Evolutionary conservation across 2,797 vertebrate species (phyloP), one percentile per base, ranked within the genome.

Genomic region (Tamandua tetradactyla): DNA sequence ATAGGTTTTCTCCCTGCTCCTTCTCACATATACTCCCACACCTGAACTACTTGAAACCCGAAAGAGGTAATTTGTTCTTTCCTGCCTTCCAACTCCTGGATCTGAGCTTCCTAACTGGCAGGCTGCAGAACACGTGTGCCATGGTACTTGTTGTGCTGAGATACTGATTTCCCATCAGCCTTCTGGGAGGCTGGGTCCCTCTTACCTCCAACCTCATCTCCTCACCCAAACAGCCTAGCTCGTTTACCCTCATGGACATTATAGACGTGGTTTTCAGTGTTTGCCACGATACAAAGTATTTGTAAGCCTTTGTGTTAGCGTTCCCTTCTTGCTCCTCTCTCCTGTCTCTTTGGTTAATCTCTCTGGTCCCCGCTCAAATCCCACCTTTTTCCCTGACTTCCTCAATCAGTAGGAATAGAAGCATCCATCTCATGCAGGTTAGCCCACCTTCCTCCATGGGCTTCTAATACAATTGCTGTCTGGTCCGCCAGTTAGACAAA

Each of bases 401-500:
- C 57, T 92, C 68, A 62, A 18, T 44, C 72, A 90, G 32, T 87
- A 74, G n/a, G 18, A 92, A 69, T 42, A 78, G n/a, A 89, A 84
- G 25, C 8, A 92, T 44, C 57, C 22, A 52, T 23, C 20, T 76
- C 57, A 23, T 52, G 15, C 30, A 69, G 49, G 13, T 49, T n/a
- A 89, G 13, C 49, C 25, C 17, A 4, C 11, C 2, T 84, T 87
- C 47, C 35, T 40, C 27, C 59, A 22, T 37, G 25, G 27, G 14
- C 17, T 88, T 52, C 37, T 62, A 2, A 37, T 74, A 64, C 7
- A 64, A 7, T 78, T 88, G 49, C 18, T 42, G 20, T 30, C 83
- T 93, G 66, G 61, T 72, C 49, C 18, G 18, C 44, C 12, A 0
- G 64, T 87, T 66, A 75, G 27, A 42, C 13, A 76, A 8, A 74